Conservation (phyloP, 1,140 invertebrate genomes). For the Drosophila tsacasi region DNA sequence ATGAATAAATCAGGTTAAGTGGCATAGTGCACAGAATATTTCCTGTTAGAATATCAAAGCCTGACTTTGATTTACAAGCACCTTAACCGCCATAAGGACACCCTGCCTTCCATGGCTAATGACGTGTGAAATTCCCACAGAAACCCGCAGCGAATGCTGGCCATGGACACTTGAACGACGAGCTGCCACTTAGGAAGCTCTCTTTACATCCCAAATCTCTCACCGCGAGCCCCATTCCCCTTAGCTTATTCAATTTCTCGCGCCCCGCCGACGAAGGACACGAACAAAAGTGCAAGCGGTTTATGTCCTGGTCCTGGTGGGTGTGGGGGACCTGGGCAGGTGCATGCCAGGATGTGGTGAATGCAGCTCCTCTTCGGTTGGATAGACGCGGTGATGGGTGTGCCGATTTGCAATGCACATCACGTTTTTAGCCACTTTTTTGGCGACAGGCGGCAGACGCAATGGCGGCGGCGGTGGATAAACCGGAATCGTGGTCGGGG, state of each 20-base stretch:
- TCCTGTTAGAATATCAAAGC: not conserved
- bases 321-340: slow-evolving; percentile 10
- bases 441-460: slow-evolving; percentile 61
- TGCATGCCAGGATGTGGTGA: slow-evolving; percentile 8
- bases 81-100: slow-evolving; percentile 5
- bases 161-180: slow-evolving; percentile 35
- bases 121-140: slow-evolving; percentile 69
- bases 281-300: slow-evolving; percentile 76
- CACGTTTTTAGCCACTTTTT: slow-evolving; percentile 78
- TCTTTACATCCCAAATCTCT: slow-evolving; percentile 11
- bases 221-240: slow-evolving; percentile 6
- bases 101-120: slow-evolving; percentile 46
- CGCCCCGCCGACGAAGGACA: slow-evolving; percentile 58
- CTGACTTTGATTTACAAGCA: slow-evolving; percentile 1
- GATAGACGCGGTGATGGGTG: slow-evolving; percentile 6
- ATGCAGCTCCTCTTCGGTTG: slow-evolving; percentile 6
- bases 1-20: slow-evolving; percentile 9
- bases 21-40: not conserved
- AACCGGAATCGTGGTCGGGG: slow-evolving; percentile 5
- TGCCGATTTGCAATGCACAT: slow-evolving; percentile 63
- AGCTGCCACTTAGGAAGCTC: slow-evolving; percentile 53
- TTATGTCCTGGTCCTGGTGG: slow-evolving; percentile 44
- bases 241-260: slow-evolving; percentile 69
- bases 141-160: slow-evolving; percentile 48
- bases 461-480: slow-evolving; percentile 32